Percentiles rank a stretch among this genome's conserved stretches.
These are phyloP conservation scores for Cebus imitator DNA, from an alignment of 2,113 vertebrate species.

Conservation along the genomic window DNA sequence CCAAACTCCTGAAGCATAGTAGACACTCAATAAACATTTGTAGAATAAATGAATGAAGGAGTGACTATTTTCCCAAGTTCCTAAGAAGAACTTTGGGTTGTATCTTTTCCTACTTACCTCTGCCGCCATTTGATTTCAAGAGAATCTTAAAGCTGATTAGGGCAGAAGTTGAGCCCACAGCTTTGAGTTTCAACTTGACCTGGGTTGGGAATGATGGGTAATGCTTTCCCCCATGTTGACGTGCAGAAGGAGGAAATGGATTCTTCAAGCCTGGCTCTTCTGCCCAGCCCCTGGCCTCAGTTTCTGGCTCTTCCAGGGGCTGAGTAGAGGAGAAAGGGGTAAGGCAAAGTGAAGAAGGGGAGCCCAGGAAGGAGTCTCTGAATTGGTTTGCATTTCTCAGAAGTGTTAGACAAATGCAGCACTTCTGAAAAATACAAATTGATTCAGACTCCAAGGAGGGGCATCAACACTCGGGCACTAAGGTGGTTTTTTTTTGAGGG, in stretches of 20 bases:
- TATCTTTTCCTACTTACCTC: background rate
- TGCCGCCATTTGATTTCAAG: background rate
- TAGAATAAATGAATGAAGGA: too few relatives aligned
- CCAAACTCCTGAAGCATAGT: background rate
- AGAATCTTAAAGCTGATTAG: background rate
- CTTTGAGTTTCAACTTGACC: background rate
- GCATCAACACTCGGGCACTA: background rate
- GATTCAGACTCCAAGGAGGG: background rate
- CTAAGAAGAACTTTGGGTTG: background rate
- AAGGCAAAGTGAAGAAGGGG: background rate
- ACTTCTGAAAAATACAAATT: too few relatives aligned
- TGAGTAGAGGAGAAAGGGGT: background rate
- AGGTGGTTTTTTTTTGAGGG: background rate
- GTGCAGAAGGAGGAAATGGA: background rate
- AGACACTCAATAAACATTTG: background rate
- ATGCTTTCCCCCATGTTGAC: background rate
- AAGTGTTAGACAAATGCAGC: background rate
- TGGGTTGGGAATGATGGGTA: background rate
- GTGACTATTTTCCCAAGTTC: background rate
- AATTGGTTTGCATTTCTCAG: background rate
- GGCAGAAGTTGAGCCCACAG: background rate
- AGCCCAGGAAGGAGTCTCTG: background rate
- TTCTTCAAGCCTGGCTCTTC: background rate
- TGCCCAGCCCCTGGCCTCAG: fast-evolving
- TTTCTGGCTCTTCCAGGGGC: background rate